Conservation (phyloP, 2,888 invertebrate species). For the Caenorhabditis sp. region DNA sequence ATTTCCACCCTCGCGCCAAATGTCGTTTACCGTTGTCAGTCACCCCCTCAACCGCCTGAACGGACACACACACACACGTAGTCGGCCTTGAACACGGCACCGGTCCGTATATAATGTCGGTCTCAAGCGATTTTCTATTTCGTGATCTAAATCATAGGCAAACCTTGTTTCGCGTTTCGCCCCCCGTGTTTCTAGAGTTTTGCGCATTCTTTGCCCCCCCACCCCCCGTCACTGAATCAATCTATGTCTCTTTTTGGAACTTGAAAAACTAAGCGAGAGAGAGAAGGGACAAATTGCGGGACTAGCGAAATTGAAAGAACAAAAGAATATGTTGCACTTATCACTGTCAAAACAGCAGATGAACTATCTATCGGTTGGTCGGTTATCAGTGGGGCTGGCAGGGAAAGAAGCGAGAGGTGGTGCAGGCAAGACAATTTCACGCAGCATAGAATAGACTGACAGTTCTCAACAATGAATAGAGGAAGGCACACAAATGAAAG, state of each 20-base stretch:
- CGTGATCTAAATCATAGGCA: constrained; percentile 41
- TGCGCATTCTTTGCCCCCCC: constrained; percentile 4
- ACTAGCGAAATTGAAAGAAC: constrained; percentile 12
- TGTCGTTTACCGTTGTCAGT: constrained; percentile 17
- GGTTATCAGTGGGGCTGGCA: not conserved
- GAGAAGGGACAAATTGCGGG: not conserved
- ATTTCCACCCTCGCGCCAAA: constrained; percentile 32
- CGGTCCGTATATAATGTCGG: constrained; percentile 44
- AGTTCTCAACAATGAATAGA: not conserved
- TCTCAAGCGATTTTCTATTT: constrained; percentile 21
- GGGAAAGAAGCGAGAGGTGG: too few species aligned
- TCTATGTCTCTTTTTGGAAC: not conserved
- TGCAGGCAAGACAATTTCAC: too few species aligned
- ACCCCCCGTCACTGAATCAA: constrained; percentile 23
- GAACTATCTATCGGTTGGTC: constrained; percentile 16
- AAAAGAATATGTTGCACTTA: constrained; percentile 23
- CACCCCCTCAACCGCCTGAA: constrained; percentile 8
- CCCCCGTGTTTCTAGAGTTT: constrained; percentile 20
- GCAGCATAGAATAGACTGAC: not conserved
- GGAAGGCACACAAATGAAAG: not conserved
- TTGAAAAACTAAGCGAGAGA: not conserved
- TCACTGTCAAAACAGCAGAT: constrained; percentile 15
- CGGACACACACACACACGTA: constrained; percentile 33
- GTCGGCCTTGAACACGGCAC: constrained; percentile 36
- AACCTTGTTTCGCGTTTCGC: not conserved